These are phyloP conservation scores for Polypedilum vanderplanki DNA, from an alignment of 1,140 invertebrate genomes.

Conservation along the genomic window DNA sequence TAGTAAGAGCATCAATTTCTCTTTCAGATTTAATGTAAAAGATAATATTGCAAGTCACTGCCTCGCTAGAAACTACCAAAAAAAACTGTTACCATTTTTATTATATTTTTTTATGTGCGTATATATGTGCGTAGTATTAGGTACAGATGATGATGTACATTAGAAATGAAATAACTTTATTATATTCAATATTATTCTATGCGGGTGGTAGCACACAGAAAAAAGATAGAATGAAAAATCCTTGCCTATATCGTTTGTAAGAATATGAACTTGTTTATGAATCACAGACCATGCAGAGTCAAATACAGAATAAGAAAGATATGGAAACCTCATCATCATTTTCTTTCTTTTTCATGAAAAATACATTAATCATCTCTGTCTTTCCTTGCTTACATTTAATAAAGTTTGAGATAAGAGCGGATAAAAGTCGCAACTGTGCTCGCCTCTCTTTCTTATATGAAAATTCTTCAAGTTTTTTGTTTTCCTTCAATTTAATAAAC, in stretches of 20 bases:
- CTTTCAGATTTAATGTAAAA: background rate
- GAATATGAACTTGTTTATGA: background rate
- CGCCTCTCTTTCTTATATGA: no score
- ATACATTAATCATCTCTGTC: background rate
- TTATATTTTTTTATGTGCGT: background rate
- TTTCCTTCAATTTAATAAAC: no score
- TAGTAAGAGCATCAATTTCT: background rate
- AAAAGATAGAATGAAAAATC: no score
- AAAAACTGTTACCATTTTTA: constrained; percentile 4
- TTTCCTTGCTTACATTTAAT: constrained; percentile 11
- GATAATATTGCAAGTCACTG: background rate
- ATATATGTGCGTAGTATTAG: background rate
- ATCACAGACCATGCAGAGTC: background rate
- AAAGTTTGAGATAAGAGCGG: background rate
- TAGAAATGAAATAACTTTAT: constrained; percentile 10
- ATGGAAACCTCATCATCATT: background rate
- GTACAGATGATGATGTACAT: background rate
- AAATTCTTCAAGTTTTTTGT: no score
- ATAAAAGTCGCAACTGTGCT: background rate
- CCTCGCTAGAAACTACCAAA: background rate
- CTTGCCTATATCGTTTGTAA: no score
- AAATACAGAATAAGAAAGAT: background rate
- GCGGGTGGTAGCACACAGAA: background rate
- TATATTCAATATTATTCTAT: background rate
- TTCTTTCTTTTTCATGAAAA: background rate